Evolutionary conservation across 1,140 invertebrate genomes (phyloP).

Genomic region (Halyomorpha halys): DNA sequence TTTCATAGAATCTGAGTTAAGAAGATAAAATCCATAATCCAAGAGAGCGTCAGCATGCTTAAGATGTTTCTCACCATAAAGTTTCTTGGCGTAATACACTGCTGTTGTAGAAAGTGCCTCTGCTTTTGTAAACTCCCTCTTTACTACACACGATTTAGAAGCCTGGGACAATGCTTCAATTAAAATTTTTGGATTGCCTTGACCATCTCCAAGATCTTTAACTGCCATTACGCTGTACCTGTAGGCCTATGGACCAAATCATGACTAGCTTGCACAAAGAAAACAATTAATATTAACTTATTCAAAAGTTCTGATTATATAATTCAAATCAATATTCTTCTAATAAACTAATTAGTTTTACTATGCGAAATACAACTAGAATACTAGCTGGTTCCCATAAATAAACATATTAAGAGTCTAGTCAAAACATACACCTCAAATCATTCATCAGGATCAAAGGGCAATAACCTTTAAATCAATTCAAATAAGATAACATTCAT

Average conservation of each 20-base stretch:
- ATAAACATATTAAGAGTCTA: too few relatives aligned
- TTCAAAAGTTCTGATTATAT: too few relatives aligned
- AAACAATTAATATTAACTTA: too few relatives aligned
- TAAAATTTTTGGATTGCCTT: constrained; percentile 48
- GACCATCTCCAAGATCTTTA: constrained; percentile 45
- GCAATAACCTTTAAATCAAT: not conserved
- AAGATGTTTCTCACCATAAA: constrained; percentile 59
- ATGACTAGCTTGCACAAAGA: too few relatives aligned
- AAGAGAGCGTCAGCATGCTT: constrained; percentile 71
- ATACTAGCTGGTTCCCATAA: too few relatives aligned
- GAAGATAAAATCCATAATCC: constrained; percentile 80
- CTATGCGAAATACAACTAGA: too few relatives aligned
- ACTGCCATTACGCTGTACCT: constrained; percentile 62
- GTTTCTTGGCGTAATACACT: constrained; percentile 56
- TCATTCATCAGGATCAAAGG: too few relatives aligned
- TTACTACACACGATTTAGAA: constrained; percentile 76
- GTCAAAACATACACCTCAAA: too few relatives aligned
- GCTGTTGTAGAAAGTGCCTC: constrained; percentile 72
- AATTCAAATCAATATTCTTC: not conserved
- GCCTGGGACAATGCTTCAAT: constrained; percentile 73
- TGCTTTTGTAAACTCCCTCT: constrained; percentile 68
- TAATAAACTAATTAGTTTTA: too few relatives aligned
- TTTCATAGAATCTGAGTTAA: constrained; percentile 75
- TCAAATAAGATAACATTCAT: not conserved
- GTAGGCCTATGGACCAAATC: constrained; percentile 42